Evolutionary conservation across 1,140 invertebrate species (phyloP).

Genomic region (Trichoplusia ni): DNA sequence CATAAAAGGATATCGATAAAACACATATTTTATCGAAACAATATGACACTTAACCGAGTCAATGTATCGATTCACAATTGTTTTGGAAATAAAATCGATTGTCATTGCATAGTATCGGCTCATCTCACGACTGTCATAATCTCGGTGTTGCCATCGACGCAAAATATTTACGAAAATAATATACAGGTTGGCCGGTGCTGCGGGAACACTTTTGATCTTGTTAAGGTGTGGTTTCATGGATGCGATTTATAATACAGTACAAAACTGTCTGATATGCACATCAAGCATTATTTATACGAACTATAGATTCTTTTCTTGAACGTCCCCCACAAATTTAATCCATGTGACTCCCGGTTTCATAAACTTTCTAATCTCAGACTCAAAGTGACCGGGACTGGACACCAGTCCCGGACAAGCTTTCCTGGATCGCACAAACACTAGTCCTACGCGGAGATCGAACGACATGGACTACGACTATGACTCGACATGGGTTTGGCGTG

Average conservation of each 20-base stretch:
- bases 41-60: slow-evolving; percentile 31
- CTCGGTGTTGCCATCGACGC: slow-evolving; percentile 49
- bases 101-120: slow-evolving; percentile 51
- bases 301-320: no score
- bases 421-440: no score
- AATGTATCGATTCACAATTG: slow-evolving; percentile 29
- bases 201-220: slow-evolving; percentile 56
- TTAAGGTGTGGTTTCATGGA: slow-evolving; percentile 45
- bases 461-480: no score
- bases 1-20: slow-evolving; percentile 24
- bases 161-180: slow-evolving; percentile 67
- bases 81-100: slow-evolving; percentile 51
- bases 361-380: no score
- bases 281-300: no score
- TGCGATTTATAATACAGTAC: slow-evolving; percentile 18
- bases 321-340: no score
- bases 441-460: no score
- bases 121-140: slow-evolving; percentile 54
- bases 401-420: no score
- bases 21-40: slow-evolving; percentile 23
- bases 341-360: no score
- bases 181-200: slow-evolving; percentile 45
- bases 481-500: no score
- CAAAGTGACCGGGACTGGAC: no score
- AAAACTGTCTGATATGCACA: background rate